A percentile compares a stretch with the other conserved stretches of the same genome.
These are phyloP conservation scores for Sisor rabdophorus DNA, from an alignment of 2,113 vertebrate genomes.

Conservation along the genomic window DNA sequence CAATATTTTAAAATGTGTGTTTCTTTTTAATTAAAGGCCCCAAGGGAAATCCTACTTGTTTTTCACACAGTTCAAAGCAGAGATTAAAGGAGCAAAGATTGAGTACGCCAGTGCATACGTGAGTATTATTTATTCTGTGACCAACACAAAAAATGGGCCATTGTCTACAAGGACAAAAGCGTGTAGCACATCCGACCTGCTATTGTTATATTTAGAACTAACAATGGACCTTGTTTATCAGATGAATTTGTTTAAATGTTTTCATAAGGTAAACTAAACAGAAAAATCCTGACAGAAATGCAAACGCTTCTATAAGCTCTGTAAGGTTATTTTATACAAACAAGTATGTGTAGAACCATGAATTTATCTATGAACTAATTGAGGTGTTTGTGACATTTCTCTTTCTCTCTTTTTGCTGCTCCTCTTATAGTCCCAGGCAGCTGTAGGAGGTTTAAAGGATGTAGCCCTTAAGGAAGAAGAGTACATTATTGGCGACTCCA, in stretches of 20 bases:
- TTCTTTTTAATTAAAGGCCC: slow-evolving; percentile 71
- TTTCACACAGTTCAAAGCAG: slow-evolving; percentile 92
- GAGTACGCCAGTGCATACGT: slow-evolving; percentile 88
- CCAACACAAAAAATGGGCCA: neutral
- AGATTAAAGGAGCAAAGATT: slow-evolving; percentile 85
- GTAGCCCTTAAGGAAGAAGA: slow-evolving; percentile 82
- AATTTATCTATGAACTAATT: no score
- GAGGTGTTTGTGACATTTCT: neutral
- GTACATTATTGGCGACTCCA: slow-evolving; percentile 75
- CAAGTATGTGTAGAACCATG: neutral
- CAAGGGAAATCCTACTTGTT: slow-evolving; percentile 96
- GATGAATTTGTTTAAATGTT: neutral
- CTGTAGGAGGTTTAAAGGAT: slow-evolving; percentile 72
- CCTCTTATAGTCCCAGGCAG: slow-evolving; percentile 77
- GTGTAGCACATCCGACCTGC: neutral
- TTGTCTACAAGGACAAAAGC: neutral
- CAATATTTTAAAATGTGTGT: slow-evolving; percentile 22
- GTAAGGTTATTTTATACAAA: neutral
- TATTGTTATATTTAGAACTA: neutral
- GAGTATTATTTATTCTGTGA: slow-evolving; percentile 65
- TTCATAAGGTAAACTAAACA: neutral
- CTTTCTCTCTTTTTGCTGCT: slow-evolving; percentile 11
- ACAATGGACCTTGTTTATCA: neutral
- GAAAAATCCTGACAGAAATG: neutral
- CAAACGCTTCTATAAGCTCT: neutral